Base-by-base conservation (phyloP, 30 jellyfish, hydroid and myxozoan genomes). In the Hydractinia echinata region DNA sequence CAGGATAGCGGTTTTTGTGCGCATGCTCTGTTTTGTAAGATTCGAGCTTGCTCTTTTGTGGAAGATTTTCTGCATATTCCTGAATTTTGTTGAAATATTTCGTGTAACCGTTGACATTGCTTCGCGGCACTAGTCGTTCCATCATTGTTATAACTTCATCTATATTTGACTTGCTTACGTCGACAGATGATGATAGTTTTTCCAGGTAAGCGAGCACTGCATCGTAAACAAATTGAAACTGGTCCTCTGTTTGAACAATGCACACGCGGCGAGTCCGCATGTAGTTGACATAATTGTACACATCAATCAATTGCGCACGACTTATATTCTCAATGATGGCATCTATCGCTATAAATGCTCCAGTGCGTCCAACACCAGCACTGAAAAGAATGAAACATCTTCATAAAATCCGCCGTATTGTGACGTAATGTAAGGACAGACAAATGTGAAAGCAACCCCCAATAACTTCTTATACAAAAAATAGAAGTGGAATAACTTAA, bases 321-420 rank as follows among this genome's bases (percentile, higher is more conserved):
- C 78, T 72, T 48, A 84, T 21, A 81, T 89, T 89, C 10, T 84
- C 92, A 79, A 89, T 61, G 20, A 79, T 79, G 20, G 96, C 91
- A 62, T 89, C 96, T 7, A 89, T 50, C 10, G 95, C 91, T 60
- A 89, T 89, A 85, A 53, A 89, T 11, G 92, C 79, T 39, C 95
- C 96, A 49, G 95, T 78, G n/a, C 95, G 66, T 7, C 96, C 96
- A 66, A 78, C 83, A 19, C 96, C 96, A 72, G 84, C 77, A 71
- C 96, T 89, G 60, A 67, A 76, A 81, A 49, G 49, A 15, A 30
- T 30, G 44, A 30, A 30, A 30, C 44, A 30, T 30, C 44, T 30
- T 30, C 2, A 30, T 30, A 30, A 30, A 30, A 30, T 30, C 16
- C 14, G 11, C 10, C 14, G 20, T 11, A 73, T 13, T 21, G 10